phyloP scores from a whole-genome alignment of 2,888 invertebrate genomes.

The Parascotia fuliginaria region DNA sequence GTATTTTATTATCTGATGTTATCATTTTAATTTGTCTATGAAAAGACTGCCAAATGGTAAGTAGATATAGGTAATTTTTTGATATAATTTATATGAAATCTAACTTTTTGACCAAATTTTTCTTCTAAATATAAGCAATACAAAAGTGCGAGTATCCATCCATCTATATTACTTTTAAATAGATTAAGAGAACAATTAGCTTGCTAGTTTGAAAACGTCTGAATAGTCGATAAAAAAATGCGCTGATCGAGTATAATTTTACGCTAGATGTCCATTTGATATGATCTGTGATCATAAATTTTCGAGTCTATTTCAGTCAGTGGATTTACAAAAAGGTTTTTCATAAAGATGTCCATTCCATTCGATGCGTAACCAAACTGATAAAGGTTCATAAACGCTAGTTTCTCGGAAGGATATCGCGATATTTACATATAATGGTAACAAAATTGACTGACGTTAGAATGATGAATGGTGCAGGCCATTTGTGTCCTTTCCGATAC shows the following conservation, averaged over 20 bases:
- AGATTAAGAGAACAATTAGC: constrained; percentile 2
- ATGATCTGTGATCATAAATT: constrained; percentile 23
- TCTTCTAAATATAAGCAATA: too few relatives aligned
- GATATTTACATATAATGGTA: constrained; percentile 53
- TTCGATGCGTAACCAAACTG: constrained; percentile 44
- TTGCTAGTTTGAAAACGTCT: neutral
- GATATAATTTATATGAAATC: too few relatives aligned
- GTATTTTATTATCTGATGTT: too few relatives aligned
- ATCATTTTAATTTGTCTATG: too few relatives aligned
- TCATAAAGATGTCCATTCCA: constrained; percentile 44
- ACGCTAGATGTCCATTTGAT: constrained; percentile 18
- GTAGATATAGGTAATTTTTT: too few relatives aligned
- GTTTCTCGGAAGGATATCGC: constrained; percentile 37
- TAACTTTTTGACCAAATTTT: too few relatives aligned
- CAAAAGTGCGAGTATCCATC: too few relatives aligned
- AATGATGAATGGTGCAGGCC: constrained; percentile 55
- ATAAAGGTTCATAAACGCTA: constrained; percentile 45
- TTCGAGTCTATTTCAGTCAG: constrained; percentile 35
- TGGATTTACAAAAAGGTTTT: constrained; percentile 37
- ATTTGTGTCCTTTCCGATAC: constrained; percentile 56
- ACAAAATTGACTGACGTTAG: constrained; percentile 59
- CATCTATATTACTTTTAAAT: neutral
- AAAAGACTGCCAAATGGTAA: too few relatives aligned
- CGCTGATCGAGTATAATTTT: constrained; percentile 28
- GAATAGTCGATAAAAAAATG: constrained; percentile 25